Conservation (phyloP, 2,888 invertebrate species). For the Therioaphis trifolii region DNA sequence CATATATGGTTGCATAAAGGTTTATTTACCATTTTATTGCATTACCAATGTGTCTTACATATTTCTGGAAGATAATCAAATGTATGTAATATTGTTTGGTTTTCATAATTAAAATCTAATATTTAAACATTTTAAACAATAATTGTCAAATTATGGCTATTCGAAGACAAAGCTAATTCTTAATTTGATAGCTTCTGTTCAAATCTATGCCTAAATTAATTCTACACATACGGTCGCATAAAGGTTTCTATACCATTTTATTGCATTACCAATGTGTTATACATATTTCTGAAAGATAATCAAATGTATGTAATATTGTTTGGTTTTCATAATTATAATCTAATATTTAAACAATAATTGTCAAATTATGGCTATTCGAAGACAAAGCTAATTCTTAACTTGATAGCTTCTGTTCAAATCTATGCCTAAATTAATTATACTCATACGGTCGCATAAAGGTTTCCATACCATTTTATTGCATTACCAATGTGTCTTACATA, state of each 20-base stretch:
- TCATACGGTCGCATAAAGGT: not conserved
- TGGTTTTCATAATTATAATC: too few species aligned
- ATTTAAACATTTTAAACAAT: too few species aligned
- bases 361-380: conserved; percentile 20
- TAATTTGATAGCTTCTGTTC: not conserved
- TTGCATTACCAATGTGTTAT: too few species aligned
- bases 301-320: too few species aligned
- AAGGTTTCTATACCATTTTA: not conserved
- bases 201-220: not conserved
- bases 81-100: not conserved
- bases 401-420: conserved; percentile 29
- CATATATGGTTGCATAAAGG: conserved; percentile 6
- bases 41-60: conserved; percentile 34
- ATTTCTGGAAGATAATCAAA: not conserved
- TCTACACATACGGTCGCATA: not conserved
- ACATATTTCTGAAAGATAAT: too few species aligned
- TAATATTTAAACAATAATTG: not conserved
- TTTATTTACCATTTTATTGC: not conserved
- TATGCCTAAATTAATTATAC: not conserved
- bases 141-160: too few species aligned
- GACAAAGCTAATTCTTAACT: not conserved
- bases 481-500: conserved; percentile 51
- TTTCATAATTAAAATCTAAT: not conserved
- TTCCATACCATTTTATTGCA: not conserved
- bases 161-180: too few species aligned